Percentiles rank a stretch among this genome's conserved stretches.
Evolutionary conservation across 2,888 invertebrate genomes (phyloP).

Genomic region (Drosophila yooni): DNA sequence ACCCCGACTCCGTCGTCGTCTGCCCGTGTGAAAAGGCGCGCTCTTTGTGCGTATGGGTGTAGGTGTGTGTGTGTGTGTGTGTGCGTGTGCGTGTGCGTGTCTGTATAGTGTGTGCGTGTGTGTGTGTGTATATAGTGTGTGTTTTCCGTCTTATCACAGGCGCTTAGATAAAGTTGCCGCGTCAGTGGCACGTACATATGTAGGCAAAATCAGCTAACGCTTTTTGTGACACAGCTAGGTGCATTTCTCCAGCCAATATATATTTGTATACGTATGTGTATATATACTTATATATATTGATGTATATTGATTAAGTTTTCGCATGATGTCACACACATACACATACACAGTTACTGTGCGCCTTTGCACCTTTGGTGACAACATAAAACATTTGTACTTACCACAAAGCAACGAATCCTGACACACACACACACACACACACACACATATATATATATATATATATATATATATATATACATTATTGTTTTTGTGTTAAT

Average conservation of each 20-base stretch:
- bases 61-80: not conserved
- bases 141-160: constrained; percentile 40
- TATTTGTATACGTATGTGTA: too few species aligned
- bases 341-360: not conserved
- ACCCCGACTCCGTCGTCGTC: constrained; percentile 18
- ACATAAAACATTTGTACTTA: not conserved
- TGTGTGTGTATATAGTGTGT: constrained; percentile 2
- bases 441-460: rapidly evolving
- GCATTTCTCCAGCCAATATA: constrained; percentile 10
- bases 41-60: constrained; percentile 9
- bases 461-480: not conserved
- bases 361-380: not conserved
- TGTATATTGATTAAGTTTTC: not conserved
- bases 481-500: not conserved
- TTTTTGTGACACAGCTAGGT: constrained; percentile 23
- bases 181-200: constrained; percentile 30
- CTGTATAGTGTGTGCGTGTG: not conserved
- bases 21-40: constrained; percentile 40
- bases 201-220: not conserved
- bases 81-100: not conserved
- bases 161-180: constrained; percentile 49
- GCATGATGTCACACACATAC: constrained; percentile 16
- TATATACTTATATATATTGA: not conserved
- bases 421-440: not conserved
- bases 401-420: not conserved